Conservation (phyloP, 2,888 invertebrate genomes). For the Mycalesis mineus region DNA sequence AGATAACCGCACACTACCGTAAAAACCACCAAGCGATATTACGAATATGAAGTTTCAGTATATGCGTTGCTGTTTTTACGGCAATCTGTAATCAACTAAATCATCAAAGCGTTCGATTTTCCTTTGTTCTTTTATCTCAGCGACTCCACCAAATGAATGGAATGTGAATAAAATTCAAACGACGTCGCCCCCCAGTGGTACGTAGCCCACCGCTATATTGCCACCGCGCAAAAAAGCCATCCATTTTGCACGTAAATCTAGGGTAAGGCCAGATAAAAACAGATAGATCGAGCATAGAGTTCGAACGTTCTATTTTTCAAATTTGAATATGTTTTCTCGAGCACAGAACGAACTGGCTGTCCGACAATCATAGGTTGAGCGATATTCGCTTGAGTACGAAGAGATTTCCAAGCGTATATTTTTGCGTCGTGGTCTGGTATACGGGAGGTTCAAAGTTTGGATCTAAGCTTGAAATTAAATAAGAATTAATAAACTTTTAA, state of each 20-base stretch:
- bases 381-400: too few species aligned
- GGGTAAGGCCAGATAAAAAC: neutral
- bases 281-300: neutral
- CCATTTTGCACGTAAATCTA: slow-evolving; percentile 5
- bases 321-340: neutral
- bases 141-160: neutral
- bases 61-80: neutral
- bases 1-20: too few species aligned
- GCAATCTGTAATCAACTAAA: neutral
- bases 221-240: neutral
- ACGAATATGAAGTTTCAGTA: too few species aligned
- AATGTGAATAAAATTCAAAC: slow-evolving; percentile 13
- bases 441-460: too few species aligned
- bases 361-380: too few species aligned
- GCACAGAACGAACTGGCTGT: too few species aligned
- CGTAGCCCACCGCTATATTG: neutral
- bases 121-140: slow-evolving; percentile 10
- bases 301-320: neutral
- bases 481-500: too few species aligned
- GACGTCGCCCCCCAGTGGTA: neutral
- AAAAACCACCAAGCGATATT: too few species aligned
- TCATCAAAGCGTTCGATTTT: slow-evolving; percentile 5
- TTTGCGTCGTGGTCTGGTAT: too few species aligned
- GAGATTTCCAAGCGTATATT: too few species aligned
- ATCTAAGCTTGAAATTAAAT: too few species aligned